These are phyloP conservation scores for Pachyseris speciosa DNA, from an alignment of 64 coral and sea anemone genomes.

Conservation along the genomic window DNA sequence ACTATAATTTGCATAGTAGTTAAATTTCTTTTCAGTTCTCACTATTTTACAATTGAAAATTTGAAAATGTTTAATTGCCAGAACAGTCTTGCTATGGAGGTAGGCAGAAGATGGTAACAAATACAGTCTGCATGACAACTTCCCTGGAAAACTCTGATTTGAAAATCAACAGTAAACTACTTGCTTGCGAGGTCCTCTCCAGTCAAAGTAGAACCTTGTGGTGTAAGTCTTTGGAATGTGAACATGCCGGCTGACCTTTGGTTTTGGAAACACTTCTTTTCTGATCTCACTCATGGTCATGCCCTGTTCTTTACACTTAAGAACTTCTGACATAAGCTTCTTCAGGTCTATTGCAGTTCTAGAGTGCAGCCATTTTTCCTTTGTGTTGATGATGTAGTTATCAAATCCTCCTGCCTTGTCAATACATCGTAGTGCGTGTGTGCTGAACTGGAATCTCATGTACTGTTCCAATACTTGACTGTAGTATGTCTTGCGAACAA, in stretches of 20 bases:
- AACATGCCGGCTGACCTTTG: conserved; percentile 76
- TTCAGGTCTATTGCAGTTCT: conserved; percentile 91
- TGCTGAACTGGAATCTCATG: conserved; percentile 82
- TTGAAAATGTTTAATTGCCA: no score
- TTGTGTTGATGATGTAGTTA: conserved; percentile 97
- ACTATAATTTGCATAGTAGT: no score
- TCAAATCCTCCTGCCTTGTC: conserved; percentile 99
- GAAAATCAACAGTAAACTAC: conserved; percentile 81
- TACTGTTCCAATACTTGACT: conserved; percentile 95
- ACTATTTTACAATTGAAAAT: no score
- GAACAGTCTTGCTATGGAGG: no score
- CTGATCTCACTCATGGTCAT: conserved; percentile 82
- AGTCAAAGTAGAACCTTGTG: conserved; percentile 97
- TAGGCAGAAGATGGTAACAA: no score
- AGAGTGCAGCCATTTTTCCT: conserved; percentile 70
- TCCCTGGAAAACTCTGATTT: not conserved
- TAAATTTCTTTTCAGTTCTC: no score
- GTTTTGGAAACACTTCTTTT: conserved; percentile 71
- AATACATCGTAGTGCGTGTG: conserved; percentile 90
- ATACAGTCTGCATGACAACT: not conserved
- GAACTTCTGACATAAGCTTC: conserved; percentile 83
- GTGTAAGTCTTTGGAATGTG: conserved; percentile 77
- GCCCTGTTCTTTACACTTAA: conserved; percentile 79
- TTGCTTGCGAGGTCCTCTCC: conserved; percentile 95
- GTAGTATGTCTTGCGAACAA: conserved; percentile 88